Evolutionary conservation across 2,797 vertebrate genomes (phyloP).

Genomic region (Gouania willdenowi): DNA sequence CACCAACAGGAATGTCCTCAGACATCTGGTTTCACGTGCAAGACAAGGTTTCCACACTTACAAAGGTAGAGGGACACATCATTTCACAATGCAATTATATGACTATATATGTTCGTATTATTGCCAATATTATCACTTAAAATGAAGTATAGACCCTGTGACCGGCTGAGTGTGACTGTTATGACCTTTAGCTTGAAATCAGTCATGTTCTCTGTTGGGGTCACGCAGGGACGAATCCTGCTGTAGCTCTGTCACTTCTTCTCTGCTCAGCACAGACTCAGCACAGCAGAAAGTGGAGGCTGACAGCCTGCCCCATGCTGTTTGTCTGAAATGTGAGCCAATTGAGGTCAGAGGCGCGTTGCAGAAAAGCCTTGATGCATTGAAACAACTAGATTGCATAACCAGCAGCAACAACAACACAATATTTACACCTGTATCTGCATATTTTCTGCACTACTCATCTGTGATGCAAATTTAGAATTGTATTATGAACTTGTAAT

Average conservation of each 20-base stretch:
- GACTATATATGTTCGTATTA: no score
- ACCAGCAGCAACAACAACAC: conserved; percentile 14
- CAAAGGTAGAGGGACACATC: conserved; percentile 76
- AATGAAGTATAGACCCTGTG: no score
- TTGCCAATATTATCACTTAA: no score
- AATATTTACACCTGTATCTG: conserved; percentile 1
- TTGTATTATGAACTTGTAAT: no score
- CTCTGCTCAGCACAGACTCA: conserved; percentile 35
- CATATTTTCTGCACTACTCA: conserved; percentile 1
- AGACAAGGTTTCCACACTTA: conserved; percentile 70
- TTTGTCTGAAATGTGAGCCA: conserved; percentile 56
- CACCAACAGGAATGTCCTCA: conserved; percentile 79
- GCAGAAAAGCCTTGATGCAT: conserved; percentile 14
- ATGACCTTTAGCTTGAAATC: conserved; percentile 2
- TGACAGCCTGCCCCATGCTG: conserved; percentile 60
- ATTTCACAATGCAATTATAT: no score
- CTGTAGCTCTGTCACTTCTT: conserved; percentile 44
- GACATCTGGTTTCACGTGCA: conserved; percentile 79
- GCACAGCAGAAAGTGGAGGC: conserved; percentile 32
- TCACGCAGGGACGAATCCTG: conserved; percentile 19
- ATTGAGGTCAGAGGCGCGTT: conserved; percentile 51
- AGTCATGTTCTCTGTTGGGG: conserved; percentile 31
- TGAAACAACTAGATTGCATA: conserved; percentile 16
- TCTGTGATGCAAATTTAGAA: conserved; percentile 13
- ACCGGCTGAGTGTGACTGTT: no score